Evolutionary conservation across 2,113 vertebrate species (phyloP).

Genomic region (Pleuronectes platessa): DNA sequence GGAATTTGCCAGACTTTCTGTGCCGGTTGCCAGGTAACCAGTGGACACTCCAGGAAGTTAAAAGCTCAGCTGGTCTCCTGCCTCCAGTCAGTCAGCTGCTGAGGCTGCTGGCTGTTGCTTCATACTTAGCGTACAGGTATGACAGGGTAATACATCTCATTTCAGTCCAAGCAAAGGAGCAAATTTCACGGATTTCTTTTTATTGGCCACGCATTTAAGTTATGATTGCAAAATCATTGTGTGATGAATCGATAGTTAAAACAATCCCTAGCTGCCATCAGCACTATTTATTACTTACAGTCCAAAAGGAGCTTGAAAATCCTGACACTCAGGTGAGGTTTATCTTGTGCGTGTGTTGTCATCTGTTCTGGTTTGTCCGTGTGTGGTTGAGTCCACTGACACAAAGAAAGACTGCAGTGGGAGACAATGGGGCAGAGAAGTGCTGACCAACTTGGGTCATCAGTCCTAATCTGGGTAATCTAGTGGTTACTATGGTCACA

Average conservation of each 20-base stretch:
- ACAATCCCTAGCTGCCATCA: no score
- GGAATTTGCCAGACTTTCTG: background rate
- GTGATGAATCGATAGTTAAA: background rate
- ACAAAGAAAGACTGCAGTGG: conserved; percentile 19
- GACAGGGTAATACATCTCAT: background rate
- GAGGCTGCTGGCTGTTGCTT: background rate
- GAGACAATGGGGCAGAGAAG: conserved; percentile 28
- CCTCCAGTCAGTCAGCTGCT: background rate
- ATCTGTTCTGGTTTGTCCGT: no score
- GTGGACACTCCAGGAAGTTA: background rate
- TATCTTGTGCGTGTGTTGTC: no score
- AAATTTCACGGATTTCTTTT: background rate
- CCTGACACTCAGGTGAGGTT: no score
- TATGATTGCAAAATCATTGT: background rate
- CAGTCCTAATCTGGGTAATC: conserved; percentile 65
- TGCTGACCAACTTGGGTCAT: conserved; percentile 39
- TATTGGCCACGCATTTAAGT: background rate
- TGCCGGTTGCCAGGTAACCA: conserved; percentile 8
- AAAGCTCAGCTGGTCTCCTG: background rate
- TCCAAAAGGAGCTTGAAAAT: no score
- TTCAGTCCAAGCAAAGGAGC: no score
- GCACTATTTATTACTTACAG: no score
- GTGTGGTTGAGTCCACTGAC: background rate
- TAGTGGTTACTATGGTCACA: conserved; percentile 47
- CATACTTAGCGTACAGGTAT: no score